Conservation (phyloP, 2,888 invertebrate species). For the Clunio marinus region DNA sequence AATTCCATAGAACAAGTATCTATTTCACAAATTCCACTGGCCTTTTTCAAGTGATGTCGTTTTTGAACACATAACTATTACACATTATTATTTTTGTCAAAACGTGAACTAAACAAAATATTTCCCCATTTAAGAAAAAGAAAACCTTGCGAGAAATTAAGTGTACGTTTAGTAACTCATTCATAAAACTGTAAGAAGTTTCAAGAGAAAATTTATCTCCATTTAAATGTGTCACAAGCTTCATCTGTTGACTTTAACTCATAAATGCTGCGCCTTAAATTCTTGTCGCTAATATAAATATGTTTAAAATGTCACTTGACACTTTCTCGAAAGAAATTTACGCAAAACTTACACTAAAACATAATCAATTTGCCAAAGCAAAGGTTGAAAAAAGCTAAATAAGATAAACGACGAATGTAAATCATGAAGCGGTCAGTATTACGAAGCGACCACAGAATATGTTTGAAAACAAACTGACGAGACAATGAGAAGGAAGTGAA, state of each 20-base stretch:
- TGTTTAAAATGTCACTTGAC: no score
- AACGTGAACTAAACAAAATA: not conserved
- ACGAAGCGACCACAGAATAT: not conserved
- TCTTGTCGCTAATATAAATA: not conserved
- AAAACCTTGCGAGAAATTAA: no score
- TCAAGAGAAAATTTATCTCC: not conserved
- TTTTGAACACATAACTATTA: not conserved
- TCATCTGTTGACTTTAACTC: slow-evolving; percentile 17
- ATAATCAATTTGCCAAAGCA: not conserved
- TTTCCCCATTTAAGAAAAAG: no score
- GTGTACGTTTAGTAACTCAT: no score
- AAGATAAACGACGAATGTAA: slow-evolving; percentile 11
- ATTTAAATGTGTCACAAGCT: slow-evolving; percentile 5
- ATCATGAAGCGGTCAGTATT: slow-evolving; percentile 6
- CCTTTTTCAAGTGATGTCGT: no score
- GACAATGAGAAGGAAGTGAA: not conserved
- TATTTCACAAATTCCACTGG: no score
- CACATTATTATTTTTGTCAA: not conserved
- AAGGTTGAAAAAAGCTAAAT: not conserved
- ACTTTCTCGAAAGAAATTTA: not conserved
- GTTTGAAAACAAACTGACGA: not conserved
- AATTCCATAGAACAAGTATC: no score
- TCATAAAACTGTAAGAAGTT: no score
- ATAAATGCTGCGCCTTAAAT: not conserved
- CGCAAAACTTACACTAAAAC: no score